phyloP scores from a whole-genome alignment of 2,797 vertebrate genomes.

The Morus bassanus region DNA sequence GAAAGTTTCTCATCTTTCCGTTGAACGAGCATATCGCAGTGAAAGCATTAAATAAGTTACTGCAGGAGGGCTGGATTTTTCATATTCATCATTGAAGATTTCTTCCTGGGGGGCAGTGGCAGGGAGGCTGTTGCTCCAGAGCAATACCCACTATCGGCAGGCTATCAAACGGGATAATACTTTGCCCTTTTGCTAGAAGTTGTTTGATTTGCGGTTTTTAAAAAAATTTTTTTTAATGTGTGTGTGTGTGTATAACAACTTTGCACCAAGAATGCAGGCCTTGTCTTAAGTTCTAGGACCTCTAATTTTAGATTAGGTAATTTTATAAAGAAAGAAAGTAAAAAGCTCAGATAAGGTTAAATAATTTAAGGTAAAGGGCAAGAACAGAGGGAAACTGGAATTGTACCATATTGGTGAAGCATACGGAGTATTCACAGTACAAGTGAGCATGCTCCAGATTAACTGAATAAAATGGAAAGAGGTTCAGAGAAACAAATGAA shows the following conservation, averaged over 20 bases:
- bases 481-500: neutral
- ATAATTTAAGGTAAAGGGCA: neutral
- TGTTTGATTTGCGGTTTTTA: neutral
- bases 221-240: neutral
- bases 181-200: neutral
- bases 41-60: neutral
- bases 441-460: neutral
- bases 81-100: neutral
- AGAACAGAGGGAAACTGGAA: neutral
- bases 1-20: neutral
- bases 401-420: neutral
- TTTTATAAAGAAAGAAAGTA: neutral
- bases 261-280: neutral
- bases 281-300: neutral
- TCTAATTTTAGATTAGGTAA: neutral
- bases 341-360: neutral
- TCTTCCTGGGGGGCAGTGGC: neutral
- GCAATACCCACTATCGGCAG: neutral
- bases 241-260: neutral
- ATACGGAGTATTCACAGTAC: neutral
- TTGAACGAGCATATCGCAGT: rapidly evolving
- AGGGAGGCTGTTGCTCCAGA: neutral
- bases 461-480: neutral
- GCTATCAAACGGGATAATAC: neutral
- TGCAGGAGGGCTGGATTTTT: neutral